Evolutionary conservation across 2,113 vertebrate species (phyloP).

Genomic region (Hylia prasina): DNA sequence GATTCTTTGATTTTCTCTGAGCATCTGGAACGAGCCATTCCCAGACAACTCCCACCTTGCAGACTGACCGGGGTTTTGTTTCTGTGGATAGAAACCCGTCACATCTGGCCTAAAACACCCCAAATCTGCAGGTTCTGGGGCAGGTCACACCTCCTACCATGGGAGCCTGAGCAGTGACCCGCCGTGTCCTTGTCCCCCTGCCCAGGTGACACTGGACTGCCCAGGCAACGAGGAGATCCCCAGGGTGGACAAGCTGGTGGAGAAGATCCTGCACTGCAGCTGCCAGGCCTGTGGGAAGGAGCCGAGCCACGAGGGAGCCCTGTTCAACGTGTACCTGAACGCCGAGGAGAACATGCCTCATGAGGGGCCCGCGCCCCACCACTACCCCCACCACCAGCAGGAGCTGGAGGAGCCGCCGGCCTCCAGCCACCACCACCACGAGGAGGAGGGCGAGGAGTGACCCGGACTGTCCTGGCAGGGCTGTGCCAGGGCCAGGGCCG

Average conservation of each 20-base stretch:
- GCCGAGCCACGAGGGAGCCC: constrained; percentile 82
- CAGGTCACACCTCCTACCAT: rapidly evolving
- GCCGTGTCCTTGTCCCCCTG: rapidly evolving
- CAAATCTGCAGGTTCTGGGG: background rate
- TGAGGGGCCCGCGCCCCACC: constrained; percentile 57
- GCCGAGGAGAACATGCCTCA: constrained; percentile 74
- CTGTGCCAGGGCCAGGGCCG: background rate
- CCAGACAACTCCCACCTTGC: background rate
- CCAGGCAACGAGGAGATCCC: constrained; percentile 84
- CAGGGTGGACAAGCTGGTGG: constrained; percentile 92
- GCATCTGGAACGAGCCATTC: background rate
- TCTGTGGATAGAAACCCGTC: rapidly evolving
- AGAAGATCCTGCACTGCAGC: constrained; percentile 93
- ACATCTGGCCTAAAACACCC: background rate
- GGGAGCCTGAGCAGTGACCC: rapidly evolving
- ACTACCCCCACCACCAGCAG: constrained; percentile 40
- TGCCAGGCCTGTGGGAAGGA: constrained; percentile 97
- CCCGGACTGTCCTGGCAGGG: constrained; percentile 9
- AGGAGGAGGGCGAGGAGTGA: constrained; percentile 66
- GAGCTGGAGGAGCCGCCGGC: constrained; percentile 18
- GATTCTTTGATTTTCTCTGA: background rate
- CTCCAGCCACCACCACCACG: constrained; percentile 42
- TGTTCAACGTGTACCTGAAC: constrained; percentile 87
- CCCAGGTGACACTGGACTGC: constrained; percentile 92
- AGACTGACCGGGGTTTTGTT: rapidly evolving